Percentiles rank a stretch among this genome's conserved stretches.
Evolutionary conservation across 2,888 invertebrate genomes (phyloP).

Genomic region (Podabrus alpinus): DNA sequence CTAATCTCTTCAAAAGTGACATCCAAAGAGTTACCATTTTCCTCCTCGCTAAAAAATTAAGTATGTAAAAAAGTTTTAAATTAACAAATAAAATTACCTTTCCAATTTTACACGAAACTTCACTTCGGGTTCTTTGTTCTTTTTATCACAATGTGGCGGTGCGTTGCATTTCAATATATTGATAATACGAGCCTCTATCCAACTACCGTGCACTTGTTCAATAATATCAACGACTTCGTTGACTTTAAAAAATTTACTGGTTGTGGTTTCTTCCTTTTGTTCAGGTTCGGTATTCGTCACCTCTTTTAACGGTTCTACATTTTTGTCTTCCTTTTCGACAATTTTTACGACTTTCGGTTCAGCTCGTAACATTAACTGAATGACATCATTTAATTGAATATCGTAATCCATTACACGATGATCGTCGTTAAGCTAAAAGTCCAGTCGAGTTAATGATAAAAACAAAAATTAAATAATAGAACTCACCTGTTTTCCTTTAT

Average conservation of each 20-base stretch:
- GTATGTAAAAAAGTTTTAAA: background rate
- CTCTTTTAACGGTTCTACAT: background rate
- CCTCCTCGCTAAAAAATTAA: conserved; percentile 5
- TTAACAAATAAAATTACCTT: conserved; percentile 40
- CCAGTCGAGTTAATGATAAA: background rate
- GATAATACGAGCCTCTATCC: conserved; percentile 72
- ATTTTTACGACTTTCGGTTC: background rate
- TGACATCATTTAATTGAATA: conserved; percentile 74
- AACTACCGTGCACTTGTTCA: conserved; percentile 67
- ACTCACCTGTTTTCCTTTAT: conserved; percentile 68
- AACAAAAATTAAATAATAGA: background rate
- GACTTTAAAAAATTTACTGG: conserved; percentile 59
- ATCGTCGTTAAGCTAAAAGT: conserved; percentile 67
- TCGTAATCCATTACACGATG: conserved; percentile 77
- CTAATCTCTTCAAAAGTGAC: conserved; percentile 62
- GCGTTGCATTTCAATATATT: conserved; percentile 56
- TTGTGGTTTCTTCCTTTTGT: background rate
- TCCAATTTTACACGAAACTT: conserved; percentile 55
- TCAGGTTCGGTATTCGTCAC: background rate
- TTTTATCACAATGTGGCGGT: conserved; percentile 3
- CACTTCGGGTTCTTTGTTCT: conserved; percentile 49
- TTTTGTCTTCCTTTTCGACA: background rate
- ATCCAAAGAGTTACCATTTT: conserved; percentile 51
- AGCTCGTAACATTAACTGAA: conserved; percentile 66
- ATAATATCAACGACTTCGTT: conserved; percentile 72